These are phyloP conservation scores for Apistogramma diplotaenia DNA, from an alignment of 2,113 vertebrate species.

Conservation along the genomic window DNA sequence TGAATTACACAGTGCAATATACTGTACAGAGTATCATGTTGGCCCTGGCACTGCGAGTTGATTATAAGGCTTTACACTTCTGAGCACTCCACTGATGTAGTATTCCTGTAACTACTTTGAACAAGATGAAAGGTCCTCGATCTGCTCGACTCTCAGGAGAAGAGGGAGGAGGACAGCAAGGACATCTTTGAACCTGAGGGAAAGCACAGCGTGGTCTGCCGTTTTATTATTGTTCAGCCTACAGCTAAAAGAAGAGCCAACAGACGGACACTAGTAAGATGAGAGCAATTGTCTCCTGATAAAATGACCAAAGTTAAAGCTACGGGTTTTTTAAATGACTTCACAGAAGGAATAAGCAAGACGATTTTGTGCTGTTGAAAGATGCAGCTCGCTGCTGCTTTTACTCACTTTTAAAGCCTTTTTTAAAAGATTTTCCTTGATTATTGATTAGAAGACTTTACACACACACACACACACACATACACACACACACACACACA, in stretches of 20 bases:
- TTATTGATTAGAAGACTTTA: neutral
- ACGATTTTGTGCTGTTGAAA: constrained; percentile 27
- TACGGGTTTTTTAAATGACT: constrained; percentile 59
- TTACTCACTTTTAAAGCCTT: neutral
- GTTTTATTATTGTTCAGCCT: constrained; percentile 46
- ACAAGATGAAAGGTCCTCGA: constrained; percentile 67
- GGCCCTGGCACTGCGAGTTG: constrained; percentile 14
- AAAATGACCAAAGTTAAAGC: constrained; percentile 50
- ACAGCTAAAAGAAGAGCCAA: constrained; percentile 38
- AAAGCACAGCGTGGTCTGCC: constrained; percentile 36
- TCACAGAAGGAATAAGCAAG: constrained; percentile 30
- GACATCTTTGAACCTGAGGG: constrained; percentile 61
- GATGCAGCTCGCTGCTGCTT: constrained; percentile 5
- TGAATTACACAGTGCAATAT: constrained; percentile 34
- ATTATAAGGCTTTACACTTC: constrained; percentile 51
- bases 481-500: too few species aligned
- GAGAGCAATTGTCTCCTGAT: constrained; percentile 31
- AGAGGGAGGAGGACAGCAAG: constrained; percentile 24
- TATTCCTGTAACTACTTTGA: constrained; percentile 58
- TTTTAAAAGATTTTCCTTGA: neutral
- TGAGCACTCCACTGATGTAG: constrained; percentile 26
- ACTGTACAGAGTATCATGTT: neutral
- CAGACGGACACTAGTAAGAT: constrained; percentile 43
- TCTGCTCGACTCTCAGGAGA: constrained; percentile 30
- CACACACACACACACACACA: neutral